These are phyloP conservation scores for Calypte anna DNA, from an alignment of 2,113 vertebrate species.

Conservation along the genomic window DNA sequence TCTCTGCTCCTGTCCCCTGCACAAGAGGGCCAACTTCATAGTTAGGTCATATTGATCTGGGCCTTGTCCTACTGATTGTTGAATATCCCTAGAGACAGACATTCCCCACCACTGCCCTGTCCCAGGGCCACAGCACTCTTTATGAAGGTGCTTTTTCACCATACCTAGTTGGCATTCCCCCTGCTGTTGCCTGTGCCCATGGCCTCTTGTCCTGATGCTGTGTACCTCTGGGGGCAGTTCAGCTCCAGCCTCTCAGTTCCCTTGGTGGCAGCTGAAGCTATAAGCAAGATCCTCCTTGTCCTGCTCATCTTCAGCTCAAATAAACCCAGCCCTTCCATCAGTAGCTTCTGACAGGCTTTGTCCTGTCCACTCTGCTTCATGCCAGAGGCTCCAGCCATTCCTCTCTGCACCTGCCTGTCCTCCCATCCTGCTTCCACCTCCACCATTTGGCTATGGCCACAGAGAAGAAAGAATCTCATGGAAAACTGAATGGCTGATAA, in stretches of 20 bases:
- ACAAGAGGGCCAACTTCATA: neutral
- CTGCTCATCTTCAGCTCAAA: neutral
- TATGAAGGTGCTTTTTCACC: neutral
- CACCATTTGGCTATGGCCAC: neutral
- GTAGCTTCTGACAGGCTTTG: neutral
- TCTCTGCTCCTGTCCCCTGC: neutral
- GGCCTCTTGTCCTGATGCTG: neutral
- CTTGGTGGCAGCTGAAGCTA: neutral
- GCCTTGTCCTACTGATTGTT: neutral
- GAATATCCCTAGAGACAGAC: neutral
- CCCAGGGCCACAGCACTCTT: fast-evolving
- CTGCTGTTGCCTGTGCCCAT: neutral
- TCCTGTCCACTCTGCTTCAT: neutral
- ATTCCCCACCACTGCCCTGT: neutral
- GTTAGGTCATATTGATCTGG: neutral
- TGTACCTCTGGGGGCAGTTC: neutral
- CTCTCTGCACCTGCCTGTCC: fast-evolving
- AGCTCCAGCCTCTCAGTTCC: neutral
- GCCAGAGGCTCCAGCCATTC: neutral
- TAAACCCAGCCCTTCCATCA: neutral
- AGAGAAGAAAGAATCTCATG: neutral
- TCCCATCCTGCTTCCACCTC: neutral
- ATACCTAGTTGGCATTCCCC: neutral
- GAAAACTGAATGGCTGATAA: neutral
- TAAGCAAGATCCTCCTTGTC: neutral